phyloP scores from a whole-genome alignment of 2,113 vertebrate species.

The Lasiurus cinereus region DNA sequence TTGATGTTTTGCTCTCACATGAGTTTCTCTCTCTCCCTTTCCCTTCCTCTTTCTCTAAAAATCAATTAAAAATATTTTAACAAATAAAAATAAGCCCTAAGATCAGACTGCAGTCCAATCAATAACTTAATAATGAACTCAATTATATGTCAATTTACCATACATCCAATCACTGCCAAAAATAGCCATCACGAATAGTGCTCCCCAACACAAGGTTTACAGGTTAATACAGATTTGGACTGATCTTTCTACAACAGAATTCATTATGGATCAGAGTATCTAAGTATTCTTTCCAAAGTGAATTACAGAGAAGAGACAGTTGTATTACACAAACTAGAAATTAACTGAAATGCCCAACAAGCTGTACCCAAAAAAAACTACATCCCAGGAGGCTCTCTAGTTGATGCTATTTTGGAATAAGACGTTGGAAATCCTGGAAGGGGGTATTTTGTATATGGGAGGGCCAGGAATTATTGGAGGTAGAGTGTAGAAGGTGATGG shows the following conservation, averaged over 20 bases:
- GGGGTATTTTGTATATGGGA: background rate
- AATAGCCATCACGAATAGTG: background rate
- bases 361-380: background rate
- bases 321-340: background rate
- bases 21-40: no score
- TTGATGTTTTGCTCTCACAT: no score
- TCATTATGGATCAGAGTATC: background rate
- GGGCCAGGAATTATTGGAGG: background rate
- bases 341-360: background rate
- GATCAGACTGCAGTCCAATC: background rate
- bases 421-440: background rate
- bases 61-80: no score
- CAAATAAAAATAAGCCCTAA: background rate
- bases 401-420: background rate
- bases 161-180: background rate
- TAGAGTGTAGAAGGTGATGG: background rate
- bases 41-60: no score
- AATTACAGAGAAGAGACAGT: background rate
- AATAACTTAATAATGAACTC: background rate
- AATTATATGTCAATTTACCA: background rate
- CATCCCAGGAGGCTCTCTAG: background rate
- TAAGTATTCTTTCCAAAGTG: background rate
- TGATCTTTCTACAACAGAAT: background rate
- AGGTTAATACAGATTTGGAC: background rate
- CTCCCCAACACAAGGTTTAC: background rate